A percentile compares a stretch with the other conserved stretches of the same genome.
phyloP scores from a whole-genome alignment of 2,797 vertebrate genomes.

The Phoxinus dragarum region DNA sequence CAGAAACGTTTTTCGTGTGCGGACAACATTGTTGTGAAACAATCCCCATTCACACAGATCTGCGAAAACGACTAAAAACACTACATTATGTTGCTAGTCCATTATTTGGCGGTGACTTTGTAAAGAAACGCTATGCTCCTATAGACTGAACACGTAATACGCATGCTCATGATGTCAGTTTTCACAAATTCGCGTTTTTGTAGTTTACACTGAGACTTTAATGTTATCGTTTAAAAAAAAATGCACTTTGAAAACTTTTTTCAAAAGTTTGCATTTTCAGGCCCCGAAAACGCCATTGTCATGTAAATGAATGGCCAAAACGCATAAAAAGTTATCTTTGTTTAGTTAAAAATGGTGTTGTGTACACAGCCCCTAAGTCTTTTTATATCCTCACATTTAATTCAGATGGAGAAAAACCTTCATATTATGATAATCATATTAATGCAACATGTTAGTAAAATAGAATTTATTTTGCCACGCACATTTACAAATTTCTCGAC shows the following conservation, averaged over 20 bases:
- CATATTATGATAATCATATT: not conserved
- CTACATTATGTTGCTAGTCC: no score
- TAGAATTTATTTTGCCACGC: not conserved
- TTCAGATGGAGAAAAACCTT: not conserved
- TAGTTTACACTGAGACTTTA: not conserved
- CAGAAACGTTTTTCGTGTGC: not conserved
- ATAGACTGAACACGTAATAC: not conserved
- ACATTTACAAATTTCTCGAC: not conserved
- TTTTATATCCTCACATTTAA: not conserved
- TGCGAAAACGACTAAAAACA: not conserved
- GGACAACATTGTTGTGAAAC: not conserved
- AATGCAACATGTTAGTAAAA: not conserved
- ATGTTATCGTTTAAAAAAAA: not conserved
- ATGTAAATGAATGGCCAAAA: not conserved
- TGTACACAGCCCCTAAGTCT: not conserved
- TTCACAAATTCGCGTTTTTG: not conserved
- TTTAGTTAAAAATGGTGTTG: not conserved
- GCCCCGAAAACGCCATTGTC: not conserved
- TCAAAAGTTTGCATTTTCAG: not conserved
- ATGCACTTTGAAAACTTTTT: not conserved
- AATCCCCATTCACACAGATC: not conserved
- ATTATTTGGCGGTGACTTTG: no score
- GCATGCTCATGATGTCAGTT: not conserved
- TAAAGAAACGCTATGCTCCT: no score
- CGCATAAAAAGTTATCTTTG: not conserved